Conservation (phyloP, 1,140 invertebrate genomes). For the Drosophila ananassae region DNA sequence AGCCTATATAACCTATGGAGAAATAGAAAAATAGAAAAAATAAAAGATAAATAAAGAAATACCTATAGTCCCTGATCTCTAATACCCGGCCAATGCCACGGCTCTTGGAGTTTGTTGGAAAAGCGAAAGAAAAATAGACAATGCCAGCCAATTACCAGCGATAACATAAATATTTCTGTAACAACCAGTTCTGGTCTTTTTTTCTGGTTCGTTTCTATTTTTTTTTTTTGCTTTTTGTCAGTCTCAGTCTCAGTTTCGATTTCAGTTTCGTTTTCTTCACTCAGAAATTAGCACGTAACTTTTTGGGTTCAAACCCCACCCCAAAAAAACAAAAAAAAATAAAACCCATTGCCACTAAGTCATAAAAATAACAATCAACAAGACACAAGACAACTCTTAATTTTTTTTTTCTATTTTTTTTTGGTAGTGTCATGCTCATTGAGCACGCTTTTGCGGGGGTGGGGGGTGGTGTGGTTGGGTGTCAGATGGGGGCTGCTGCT, state of each 20-base stretch:
- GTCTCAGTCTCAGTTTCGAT: too few species aligned
- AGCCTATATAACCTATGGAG: not conserved
- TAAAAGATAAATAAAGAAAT: not conserved
- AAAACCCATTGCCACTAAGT: conserved; percentile 54
- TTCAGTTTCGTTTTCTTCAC: conserved; percentile 53
- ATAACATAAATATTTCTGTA: conserved; percentile 49
- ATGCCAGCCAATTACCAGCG: conserved; percentile 56
- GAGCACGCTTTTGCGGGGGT: conserved; percentile 45
- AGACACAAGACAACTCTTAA: conserved; percentile 48
- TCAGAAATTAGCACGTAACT: conserved; percentile 57
- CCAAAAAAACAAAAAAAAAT: conserved; percentile 14
- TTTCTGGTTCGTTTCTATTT: too few species aligned
- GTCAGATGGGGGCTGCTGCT: not conserved
- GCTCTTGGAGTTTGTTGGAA: not conserved
- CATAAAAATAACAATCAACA: conserved; percentile 75
- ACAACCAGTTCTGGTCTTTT: conserved; percentile 35
- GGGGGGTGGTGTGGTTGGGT: not conserved
- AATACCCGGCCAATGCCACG: conserved; percentile 38
- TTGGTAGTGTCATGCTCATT: conserved; percentile 66
- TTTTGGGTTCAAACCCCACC: conserved; percentile 11
- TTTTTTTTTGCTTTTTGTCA: not conserved
- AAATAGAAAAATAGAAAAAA: not conserved
- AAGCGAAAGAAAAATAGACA: conserved; percentile 42
- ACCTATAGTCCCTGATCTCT: conserved; percentile 27
- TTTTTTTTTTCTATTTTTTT: too few species aligned